Evolutionary conservation across 2,113 vertebrate genomes (phyloP).

Genomic region (Opisthocomus hoazin): DNA sequence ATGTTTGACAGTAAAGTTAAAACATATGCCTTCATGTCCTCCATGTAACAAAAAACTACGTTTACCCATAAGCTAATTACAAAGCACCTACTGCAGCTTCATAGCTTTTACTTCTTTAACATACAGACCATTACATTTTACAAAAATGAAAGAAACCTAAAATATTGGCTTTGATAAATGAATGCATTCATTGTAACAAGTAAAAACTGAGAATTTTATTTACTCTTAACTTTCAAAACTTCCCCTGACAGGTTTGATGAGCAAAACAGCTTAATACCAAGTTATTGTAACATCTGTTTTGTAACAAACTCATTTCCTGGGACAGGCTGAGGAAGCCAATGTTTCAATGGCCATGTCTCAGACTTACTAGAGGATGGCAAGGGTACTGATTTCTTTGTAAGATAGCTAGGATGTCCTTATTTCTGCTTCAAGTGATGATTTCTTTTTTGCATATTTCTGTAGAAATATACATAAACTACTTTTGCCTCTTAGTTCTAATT

Average conservation of each 20-base stretch:
- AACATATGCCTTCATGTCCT: neutral
- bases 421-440: neutral
- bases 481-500: neutral
- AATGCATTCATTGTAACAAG: neutral
- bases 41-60: neutral
- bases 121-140: neutral
- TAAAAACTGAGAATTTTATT: neutral
- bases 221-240: neutral
- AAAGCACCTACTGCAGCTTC: neutral
- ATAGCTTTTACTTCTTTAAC: neutral
- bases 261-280: neutral
- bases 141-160: neutral
- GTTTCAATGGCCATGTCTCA: neutral
- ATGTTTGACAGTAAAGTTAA: neutral
- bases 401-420: neutral
- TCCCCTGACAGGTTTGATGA: neutral
- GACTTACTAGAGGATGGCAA: neutral
- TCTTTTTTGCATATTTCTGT: neutral
- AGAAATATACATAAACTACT: neutral
- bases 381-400: neutral
- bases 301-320: neutral
- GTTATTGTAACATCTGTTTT: neutral
- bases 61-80: neutral
- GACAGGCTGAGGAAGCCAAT: neutral
- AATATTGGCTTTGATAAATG: neutral